These are phyloP conservation scores for Xenus cinereus DNA, from an alignment of 2,113 vertebrate species.

Conservation along the genomic window DNA sequence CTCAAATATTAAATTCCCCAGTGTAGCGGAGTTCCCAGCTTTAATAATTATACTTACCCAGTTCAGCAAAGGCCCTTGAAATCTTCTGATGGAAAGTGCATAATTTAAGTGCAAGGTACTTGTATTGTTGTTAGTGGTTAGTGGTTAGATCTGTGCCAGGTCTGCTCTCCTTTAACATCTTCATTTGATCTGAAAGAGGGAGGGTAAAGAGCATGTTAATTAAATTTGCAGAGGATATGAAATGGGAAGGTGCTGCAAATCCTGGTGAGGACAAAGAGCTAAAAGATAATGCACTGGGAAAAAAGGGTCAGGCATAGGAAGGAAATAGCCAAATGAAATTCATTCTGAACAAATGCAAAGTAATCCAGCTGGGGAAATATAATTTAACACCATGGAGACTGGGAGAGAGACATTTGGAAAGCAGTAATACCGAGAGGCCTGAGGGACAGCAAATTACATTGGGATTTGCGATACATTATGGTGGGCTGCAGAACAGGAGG, in stretches of 20 bases:
- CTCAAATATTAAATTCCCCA: slow-evolving; percentile 51
- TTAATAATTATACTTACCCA: slow-evolving; percentile 39
- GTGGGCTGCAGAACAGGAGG: neutral
- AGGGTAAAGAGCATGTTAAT: slow-evolving; percentile 70
- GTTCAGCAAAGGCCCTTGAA: slow-evolving; percentile 26
- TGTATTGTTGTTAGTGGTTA: slow-evolving; percentile 65
- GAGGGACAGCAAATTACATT: slow-evolving; percentile 33
- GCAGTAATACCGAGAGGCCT: slow-evolving; percentile 11
- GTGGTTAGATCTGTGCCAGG: slow-evolving; percentile 57
- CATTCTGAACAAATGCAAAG: slow-evolving; percentile 68
- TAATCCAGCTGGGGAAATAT: slow-evolving; percentile 69
- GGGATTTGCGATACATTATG: neutral
- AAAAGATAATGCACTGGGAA: slow-evolving; percentile 62
- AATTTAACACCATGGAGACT: slow-evolving; percentile 69
- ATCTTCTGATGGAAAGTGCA: slow-evolving; percentile 57
- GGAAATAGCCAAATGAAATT: slow-evolving; percentile 70
- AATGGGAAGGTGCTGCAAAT: slow-evolving; percentile 69
- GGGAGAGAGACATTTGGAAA: slow-evolving; percentile 57
- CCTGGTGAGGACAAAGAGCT: slow-evolving; percentile 64
- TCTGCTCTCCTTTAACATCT: slow-evolving; percentile 62
- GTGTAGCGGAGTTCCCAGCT: neutral
- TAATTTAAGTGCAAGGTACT: slow-evolving; percentile 66
- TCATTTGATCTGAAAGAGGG: slow-evolving; percentile 63
- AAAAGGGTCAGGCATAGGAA: slow-evolving; percentile 62
- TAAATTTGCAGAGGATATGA: slow-evolving; percentile 71